Evolutionary conservation across 2,888 invertebrate species (phyloP).

Genomic region (Tenthredo amoena): DNA sequence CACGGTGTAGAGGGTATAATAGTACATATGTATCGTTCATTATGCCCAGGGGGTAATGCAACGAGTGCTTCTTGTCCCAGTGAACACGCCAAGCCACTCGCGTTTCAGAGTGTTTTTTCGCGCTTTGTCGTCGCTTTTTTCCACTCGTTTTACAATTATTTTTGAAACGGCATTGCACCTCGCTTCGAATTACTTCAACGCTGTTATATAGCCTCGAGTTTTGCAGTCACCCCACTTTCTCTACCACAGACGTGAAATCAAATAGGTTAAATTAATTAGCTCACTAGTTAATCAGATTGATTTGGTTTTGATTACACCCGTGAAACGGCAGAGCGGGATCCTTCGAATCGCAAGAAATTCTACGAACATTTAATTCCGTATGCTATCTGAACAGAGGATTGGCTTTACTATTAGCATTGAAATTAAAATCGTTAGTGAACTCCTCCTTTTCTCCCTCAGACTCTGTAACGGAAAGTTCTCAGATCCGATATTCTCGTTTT

Average conservation of each 20-base stretch:
- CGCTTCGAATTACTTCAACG: not conserved
- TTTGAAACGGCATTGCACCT: conserved; percentile 4
- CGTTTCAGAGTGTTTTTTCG: not conserved
- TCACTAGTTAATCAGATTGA: not conserved
- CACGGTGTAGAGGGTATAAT: not conserved
- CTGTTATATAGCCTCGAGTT: not conserved
- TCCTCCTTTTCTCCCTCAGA: not conserved
- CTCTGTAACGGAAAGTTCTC: conserved; percentile 5
- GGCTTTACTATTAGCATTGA: not conserved
- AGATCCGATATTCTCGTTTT: not conserved
- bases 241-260: not conserved
- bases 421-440: conserved; percentile 34
- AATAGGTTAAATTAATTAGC: not conserved
- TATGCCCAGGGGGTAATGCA: not conserved
- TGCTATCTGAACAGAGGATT: not conserved
- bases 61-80: not conserved
- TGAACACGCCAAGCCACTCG: conserved; percentile 31
- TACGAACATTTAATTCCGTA: conserved; percentile 1
- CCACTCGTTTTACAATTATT: not conserved
- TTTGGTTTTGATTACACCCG: not conserved
- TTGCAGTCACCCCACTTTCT: not conserved
- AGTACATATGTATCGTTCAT: not conserved
- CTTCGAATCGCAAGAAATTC: not conserved
- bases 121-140: not conserved
- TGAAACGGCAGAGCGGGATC: not conserved